phyloP scores from a whole-genome alignment of 2,888 invertebrate genomes.

The Microdon myrmicae region DNA sequence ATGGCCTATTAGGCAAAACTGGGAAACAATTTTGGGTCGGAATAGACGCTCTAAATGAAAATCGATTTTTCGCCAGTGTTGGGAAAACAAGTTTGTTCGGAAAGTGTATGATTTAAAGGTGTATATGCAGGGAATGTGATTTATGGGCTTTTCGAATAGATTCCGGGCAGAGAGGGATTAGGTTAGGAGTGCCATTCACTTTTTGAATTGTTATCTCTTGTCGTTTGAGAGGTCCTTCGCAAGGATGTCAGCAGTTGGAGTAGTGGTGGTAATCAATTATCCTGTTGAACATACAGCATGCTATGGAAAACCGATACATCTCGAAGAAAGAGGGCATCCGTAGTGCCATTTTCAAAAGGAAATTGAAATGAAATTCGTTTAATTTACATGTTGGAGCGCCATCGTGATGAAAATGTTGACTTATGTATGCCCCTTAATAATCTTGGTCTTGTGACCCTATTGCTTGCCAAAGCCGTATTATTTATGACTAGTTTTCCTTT shows the following conservation, averaged over 20 bases:
- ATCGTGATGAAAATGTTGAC: too few relatives aligned
- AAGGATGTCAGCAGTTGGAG: too few relatives aligned
- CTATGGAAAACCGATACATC: too few relatives aligned
- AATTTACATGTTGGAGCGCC: too few relatives aligned
- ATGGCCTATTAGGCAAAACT: constrained; percentile 46
- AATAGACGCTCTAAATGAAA: constrained; percentile 46
- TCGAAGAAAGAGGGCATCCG: too few relatives aligned
- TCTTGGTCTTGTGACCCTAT: too few relatives aligned
- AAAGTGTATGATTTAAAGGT: constrained; percentile 6
- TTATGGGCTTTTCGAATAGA: constrained; percentile 27
- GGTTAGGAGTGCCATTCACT: constrained; percentile 11
- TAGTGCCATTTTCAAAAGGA: too few relatives aligned
- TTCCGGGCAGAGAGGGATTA: constrained; percentile 11
- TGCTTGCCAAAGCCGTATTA: too few relatives aligned
- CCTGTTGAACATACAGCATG: neutral
- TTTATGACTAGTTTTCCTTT: too few relatives aligned
- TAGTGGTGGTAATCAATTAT: constrained; percentile 7
- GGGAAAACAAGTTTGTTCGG: neutral
- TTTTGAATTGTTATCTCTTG: constrained; percentile 9
- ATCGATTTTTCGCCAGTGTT: constrained; percentile 19
- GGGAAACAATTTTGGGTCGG: constrained; percentile 49
- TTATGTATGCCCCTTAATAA: too few relatives aligned
- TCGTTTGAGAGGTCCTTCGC: constrained; percentile 12
- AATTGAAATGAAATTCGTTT: too few relatives aligned
- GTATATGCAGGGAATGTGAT: too few relatives aligned